Evolutionary conservation across 1,140 invertebrate genomes (phyloP).

Genomic region (Scaptomyza montana): DNA sequence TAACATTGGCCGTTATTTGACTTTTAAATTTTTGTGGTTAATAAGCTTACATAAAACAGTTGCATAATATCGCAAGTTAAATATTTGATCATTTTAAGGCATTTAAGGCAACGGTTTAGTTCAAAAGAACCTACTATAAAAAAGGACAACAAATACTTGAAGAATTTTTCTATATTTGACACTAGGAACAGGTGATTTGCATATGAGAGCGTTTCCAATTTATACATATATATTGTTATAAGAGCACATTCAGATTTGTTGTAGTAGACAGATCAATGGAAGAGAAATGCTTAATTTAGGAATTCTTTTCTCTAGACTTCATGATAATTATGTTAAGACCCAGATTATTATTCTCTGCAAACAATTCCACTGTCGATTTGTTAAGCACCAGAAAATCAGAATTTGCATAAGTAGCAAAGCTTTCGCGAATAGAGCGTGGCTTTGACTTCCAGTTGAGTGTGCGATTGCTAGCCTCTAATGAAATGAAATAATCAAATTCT

Average conservation of each 20-base stretch:
- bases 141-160: too few species aligned
- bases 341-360: constrained; percentile 99
- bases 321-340: constrained; percentile 98
- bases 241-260: neutral
- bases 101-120: too few species aligned
- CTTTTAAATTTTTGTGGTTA: neutral
- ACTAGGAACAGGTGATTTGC: neutral
- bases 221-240: neutral
- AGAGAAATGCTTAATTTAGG: neutral
- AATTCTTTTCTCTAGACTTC: constrained; percentile 4
- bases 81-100: too few species aligned
- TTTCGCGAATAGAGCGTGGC: constrained; percentile 98
- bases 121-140: too few species aligned
- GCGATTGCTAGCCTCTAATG: constrained; percentile 96
- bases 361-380: constrained; percentile 97
- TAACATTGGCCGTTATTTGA: neutral
- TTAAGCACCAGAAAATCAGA: constrained; percentile 99
- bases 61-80: too few species aligned
- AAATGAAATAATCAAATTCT: constrained; percentile 98
- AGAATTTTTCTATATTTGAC: neutral
- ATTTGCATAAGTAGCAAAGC: constrained; percentile 97
- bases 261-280: too few species aligned
- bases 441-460: constrained; percentile 99
- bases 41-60: too few species aligned
- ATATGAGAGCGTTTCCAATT: neutral